phyloP scores from a whole-genome alignment of 2,113 vertebrate genomes.

The Pristiophorus japonicus region DNA sequence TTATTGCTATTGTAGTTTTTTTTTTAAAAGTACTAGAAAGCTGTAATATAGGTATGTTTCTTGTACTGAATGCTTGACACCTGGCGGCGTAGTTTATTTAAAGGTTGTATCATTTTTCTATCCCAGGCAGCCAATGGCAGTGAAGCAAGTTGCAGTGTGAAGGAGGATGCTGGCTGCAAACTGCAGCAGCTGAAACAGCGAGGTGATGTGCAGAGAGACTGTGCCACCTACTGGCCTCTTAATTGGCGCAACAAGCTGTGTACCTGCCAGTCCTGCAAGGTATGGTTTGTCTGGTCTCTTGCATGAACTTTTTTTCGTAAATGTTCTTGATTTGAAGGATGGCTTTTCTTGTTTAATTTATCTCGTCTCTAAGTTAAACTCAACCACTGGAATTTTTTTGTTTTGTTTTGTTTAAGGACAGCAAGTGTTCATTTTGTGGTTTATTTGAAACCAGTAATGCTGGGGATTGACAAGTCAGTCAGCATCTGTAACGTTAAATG shows the following conservation, averaged over 20 bases:
- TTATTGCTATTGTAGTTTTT: neutral
- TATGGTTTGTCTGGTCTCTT: constrained; percentile 49
- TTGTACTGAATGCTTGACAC: neutral
- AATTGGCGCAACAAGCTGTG: constrained; percentile 83
- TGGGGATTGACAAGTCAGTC: neutral
- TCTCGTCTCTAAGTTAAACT: neutral
- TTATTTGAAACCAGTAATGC: neutral
- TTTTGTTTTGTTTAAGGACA: no score
- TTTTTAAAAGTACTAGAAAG: no score
- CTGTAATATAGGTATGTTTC: neutral
- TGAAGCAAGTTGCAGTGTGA: constrained; percentile 47
- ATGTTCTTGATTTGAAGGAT: neutral
- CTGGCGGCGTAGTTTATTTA: neutral
- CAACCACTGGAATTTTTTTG: neutral
- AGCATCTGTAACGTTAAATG: neutral
- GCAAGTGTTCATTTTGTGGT: neutral
- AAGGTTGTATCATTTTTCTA: neutral
- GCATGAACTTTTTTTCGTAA: neutral
- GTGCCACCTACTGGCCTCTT: constrained; percentile 81
- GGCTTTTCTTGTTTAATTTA: neutral
- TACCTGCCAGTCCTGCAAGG: constrained; percentile 77
- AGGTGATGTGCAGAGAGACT: constrained; percentile 51
- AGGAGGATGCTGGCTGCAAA: constrained; percentile 54
- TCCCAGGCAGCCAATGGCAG: constrained; percentile 37
- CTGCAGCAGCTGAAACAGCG: constrained; percentile 63